Conservation (phyloP, 2,113 vertebrate species). For the Gulo gulo region DNA sequence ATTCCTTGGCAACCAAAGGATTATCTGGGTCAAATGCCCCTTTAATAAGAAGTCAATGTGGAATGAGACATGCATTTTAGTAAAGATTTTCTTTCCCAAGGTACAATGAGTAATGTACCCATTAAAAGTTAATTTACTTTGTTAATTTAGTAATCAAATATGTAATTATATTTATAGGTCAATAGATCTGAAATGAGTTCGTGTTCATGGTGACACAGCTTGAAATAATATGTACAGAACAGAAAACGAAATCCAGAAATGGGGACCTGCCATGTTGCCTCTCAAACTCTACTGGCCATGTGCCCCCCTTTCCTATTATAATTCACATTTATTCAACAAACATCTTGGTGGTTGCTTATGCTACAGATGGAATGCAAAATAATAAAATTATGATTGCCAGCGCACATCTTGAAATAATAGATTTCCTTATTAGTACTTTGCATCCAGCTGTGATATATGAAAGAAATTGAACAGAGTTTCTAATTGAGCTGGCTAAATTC, state of each 20-base stretch:
- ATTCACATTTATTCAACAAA: background rate
- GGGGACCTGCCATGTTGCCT: background rate
- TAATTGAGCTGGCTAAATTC: background rate
- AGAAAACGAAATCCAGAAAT: conserved; percentile 15
- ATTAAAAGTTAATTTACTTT: conserved; percentile 40
- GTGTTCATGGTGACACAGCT: background rate
- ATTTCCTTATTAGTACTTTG: conserved; percentile 36
- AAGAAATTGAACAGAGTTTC: background rate
- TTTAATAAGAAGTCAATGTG: background rate
- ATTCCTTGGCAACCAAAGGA: background rate
- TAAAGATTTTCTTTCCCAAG: conserved; percentile 27
- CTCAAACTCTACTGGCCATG: background rate
- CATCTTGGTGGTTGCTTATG: background rate
- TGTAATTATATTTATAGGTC: conserved; percentile 30
- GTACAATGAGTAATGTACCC: background rate
- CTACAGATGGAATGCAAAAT: background rate
- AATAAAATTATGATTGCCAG: conserved; percentile 5
- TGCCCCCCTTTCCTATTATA: background rate
- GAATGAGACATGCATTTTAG: background rate
- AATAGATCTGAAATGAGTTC: background rate
- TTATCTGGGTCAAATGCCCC: background rate
- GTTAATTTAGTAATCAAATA: conserved; percentile 41
- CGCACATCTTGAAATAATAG: conserved; percentile 37
- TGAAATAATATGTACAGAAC: background rate
- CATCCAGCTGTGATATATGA: conserved; percentile 30